These are phyloP conservation scores for Aythya baeri DNA, from an alignment of 2,113 vertebrate genomes.

Conservation along the genomic window DNA sequence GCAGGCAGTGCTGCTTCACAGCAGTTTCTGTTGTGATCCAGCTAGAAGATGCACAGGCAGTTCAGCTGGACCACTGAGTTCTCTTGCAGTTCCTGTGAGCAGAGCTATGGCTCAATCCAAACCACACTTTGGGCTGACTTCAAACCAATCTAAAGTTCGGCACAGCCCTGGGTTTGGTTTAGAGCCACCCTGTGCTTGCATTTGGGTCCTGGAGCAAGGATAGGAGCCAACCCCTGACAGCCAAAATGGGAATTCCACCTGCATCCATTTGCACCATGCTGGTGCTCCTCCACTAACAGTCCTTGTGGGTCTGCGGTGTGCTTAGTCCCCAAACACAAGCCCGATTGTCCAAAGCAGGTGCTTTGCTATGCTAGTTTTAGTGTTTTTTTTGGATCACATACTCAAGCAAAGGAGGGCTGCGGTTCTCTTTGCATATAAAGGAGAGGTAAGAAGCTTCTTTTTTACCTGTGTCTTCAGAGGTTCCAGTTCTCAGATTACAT, in stretches of 20 bases:
- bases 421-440: background rate
- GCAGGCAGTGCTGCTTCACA: background rate
- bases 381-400: background rate
- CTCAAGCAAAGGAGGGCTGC: rapidly evolving
- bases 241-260: background rate
- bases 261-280: rapidly evolving
- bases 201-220: background rate
- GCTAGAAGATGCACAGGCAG: background rate
- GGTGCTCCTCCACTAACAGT: background rate
- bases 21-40: background rate
- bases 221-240: rapidly evolving
- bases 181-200: background rate
- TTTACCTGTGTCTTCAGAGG: background rate
- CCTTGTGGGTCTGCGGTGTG: rapidly evolving
- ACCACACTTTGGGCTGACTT: background rate
- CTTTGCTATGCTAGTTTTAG: background rate
- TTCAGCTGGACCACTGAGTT: background rate
- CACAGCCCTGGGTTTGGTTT: background rate
- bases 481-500: background rate
- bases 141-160: background rate
- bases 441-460: background rate
- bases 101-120: background rate
- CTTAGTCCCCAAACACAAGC: background rate
- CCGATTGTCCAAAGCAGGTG: rapidly evolving
- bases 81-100: background rate